Base-by-base conservation (phyloP, 1,140 invertebrate species). In the Eufriesea mexicana region DNA sequence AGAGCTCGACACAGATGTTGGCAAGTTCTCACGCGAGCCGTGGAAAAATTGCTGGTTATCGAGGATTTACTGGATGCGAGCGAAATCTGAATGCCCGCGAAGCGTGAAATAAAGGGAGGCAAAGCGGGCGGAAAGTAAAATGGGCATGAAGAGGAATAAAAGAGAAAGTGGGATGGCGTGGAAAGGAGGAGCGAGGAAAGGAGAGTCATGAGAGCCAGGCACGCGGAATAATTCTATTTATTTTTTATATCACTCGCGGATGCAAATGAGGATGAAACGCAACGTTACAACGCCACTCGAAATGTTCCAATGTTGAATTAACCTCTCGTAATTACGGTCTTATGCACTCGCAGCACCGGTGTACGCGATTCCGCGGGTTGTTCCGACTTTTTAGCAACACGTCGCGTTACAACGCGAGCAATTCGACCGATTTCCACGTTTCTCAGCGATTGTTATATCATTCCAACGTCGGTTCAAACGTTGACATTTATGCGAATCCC, bases 41-140 rank as follows among this genome's bases (percentile, higher is more conserved):
- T 12, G 25, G 47, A 23, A 20, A 51, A 66, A 66, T 76, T 47
- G 74, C 42, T 18, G 74, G 18, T 49, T 28, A 76, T 76, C 28
- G 61, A 64, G 74, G 61, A 76, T 64, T 66, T 51, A 51, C 47
- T 76, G 25, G 59, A 51, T 42, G 25, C 25, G 47, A 49, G 59
- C 5, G 20, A 62, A 64, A 76, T 76, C 47, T 54, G 74, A 76
- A 51, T 76, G 74, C 25, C 64, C 61, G 61, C 23, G 74, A 28
- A 76, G 59, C 74, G 74, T 76, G 74, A 76, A 76, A 76, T 76
- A 51, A 55, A 67, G 47, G 54, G 16, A 25, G 62, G 35, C 54
- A 57, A 55, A 57, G 18, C 62, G 75, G 54, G 51, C 18, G 62
- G 51, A 78, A 78, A 68, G 64, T 68, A 78, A 47, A 78, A 78